Base-by-base conservation (phyloP, 2,797 vertebrate genomes). In the Babyrousa celebensis region DNA sequence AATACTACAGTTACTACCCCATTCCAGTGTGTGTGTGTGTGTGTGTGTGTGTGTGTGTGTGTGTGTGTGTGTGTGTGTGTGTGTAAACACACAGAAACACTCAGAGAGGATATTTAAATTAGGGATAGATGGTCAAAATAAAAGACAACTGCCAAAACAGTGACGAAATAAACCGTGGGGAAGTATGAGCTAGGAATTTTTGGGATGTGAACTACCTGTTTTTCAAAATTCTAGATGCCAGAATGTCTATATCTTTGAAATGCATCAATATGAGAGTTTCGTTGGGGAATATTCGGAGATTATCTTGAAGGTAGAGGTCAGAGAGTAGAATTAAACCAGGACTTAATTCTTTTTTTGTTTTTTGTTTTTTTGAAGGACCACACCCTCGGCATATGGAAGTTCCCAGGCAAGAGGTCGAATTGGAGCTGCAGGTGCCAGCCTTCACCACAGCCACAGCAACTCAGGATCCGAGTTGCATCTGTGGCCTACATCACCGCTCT, bases 301-400 rank as follows among this genome's bases (percentile, higher is more conserved):
- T 78, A 9, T 94, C 14, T 60, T 75, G 52, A 91, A 78, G 92
- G 83, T 32, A 82, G 79, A 91, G n/a, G 68, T 43, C 67, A 58
- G 78, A 87, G 86, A 84, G 20, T 7, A 8, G 56, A 74, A 88
- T 56, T 23, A 40, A 94, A 80, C 18, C 21, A 89, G 72, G 40
- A 27, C 15, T 91, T 91, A 58, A 85, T 74, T 87, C 43, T 85
- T 10, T 10, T 10, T 48, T 48, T 36, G 36, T 36, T 36, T 36
- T n/a, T n/a, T n/a, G n/a, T 43, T 43, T 43, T 48, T 48, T 48
- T 48, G 6, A 48, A 48, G 43, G 43, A 48, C 43, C 43, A 48
- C 43, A 48, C 43, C 43, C 43, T 7, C 9, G 43, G 43, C 43
- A 48, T 48, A 48, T 48, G 43, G 43, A 48, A 48, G 43, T 48